Percentiles rank a stretch among this genome's conserved stretches.
These are phyloP conservation scores for Seira musarum DNA, from an alignment of 2,888 invertebrate species.

Conservation along the genomic window DNA sequence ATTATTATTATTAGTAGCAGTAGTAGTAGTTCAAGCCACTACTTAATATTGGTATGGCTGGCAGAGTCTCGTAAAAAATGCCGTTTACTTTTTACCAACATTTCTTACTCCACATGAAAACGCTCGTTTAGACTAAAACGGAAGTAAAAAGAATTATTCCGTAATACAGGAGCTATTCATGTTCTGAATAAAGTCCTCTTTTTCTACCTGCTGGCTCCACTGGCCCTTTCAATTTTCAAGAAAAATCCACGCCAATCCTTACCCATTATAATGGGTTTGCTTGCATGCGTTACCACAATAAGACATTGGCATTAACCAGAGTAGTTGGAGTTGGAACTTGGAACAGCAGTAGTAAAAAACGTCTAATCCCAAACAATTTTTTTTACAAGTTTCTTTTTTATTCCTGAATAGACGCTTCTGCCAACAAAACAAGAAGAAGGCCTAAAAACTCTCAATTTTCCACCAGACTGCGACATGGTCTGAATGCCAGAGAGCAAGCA, in stretches of 20 bases:
- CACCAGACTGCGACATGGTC: too few species aligned
- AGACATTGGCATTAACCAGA: too few species aligned
- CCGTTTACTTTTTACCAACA: neutral
- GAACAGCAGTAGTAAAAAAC: neutral
- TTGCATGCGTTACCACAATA: slow-evolving; percentile 1
- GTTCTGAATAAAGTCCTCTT: neutral
- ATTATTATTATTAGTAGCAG: too few species aligned
- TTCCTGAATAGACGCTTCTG: neutral
- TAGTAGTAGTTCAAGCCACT: too few species aligned
- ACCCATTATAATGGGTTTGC: neutral
- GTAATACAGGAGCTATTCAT: neutral
- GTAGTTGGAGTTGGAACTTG: too few species aligned
- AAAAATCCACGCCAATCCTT: neutral
- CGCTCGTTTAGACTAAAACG: neutral
- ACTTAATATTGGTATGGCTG: too few species aligned
- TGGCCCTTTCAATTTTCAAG: neutral
- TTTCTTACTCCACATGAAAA: neutral
- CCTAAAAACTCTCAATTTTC: neutral
- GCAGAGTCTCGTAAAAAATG: neutral
- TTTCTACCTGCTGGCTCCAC: neutral
- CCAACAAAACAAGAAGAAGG: neutral
- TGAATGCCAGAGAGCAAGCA: neutral
- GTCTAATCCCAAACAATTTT: too few species aligned
- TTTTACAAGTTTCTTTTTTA: too few species aligned
- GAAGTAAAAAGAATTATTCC: neutral